Evolutionary conservation across 2,113 vertebrate species (phyloP), one percentile per base, ranked within the genome.

Genomic region (Aplodontia rufa): DNA sequence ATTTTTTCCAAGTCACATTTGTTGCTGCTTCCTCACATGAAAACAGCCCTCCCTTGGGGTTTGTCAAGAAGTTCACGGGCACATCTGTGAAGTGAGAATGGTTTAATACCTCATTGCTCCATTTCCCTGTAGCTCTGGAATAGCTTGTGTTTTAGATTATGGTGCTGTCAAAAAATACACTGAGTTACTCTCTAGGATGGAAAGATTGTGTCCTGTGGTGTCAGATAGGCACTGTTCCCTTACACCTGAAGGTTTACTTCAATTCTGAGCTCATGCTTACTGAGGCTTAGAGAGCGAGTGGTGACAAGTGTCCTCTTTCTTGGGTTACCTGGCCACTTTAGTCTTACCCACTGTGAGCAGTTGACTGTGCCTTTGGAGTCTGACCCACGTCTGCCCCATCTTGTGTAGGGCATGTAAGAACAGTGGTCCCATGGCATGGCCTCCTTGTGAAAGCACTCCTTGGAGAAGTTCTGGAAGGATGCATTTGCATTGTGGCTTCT

Each of bases 141-240:
- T 71, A 64, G 42, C 72, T 66, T 58, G 35, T 49, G 80, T 79
- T 81, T 95, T 85, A 80, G 78, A 91, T 88, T 42, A 79, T 79
- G 87, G 88, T 80, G 75, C 83, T 96, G 96, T 95, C 87, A 93
- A 69, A 64, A 49, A 62, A 49, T 4, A 42, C 51, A n/a, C 64
- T 79, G 62, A 8, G 24, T 42, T 26, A 42, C 32, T 80, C 93
- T 80, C 87, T 45, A n/a, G 87, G 90, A 75, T 55, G 78, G 66
- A 20, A 88, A 64, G 93, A 76, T 62, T 58, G 72, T 40, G 20
- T 85, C 87, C 69, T 0, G 64, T 32, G 55, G 72, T 58, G 58
- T 85, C 83, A 88, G 83, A 42, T 40, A 45, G 14, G 68, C 6
- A 2, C 55, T 20, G 0, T 32, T 80, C 71, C 6, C 47, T 68